Evolutionary conservation across 2,113 vertebrate genomes (phyloP), one percentile per base, ranked within the genome.

Genomic region (Microcebus jonahi): DNA sequence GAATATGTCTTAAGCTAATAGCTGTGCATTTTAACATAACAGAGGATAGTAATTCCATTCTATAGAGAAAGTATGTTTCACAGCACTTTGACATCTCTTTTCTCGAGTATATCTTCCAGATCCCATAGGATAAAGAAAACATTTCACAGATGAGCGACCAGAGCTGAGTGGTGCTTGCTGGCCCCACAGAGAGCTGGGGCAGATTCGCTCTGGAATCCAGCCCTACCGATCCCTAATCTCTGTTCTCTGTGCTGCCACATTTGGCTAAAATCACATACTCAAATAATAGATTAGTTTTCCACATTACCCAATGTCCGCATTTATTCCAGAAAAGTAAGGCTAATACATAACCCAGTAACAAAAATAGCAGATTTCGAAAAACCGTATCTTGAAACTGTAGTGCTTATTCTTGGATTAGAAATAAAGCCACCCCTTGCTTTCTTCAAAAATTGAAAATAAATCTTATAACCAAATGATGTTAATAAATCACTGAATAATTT

Each of bases 321-420:
- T 85, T 53, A 27, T 85, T 79, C n/a, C 17, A 75, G 39, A 75
- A 96, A 81, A 86, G 13, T 53, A 89, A 2, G 31, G 65, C 50
- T 81, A 89, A 91, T 25, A 55, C 20, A 53, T 29, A 81, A 91
- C 36, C n/a, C 81, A 80, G 27, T n/a, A 53, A 50, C 23, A 61
- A 91, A 93, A 91, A 91, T 6, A 65, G 27, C 53, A 96, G 8
- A 76, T 45, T 81, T 48, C 36, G 55, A 36, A 63, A 88, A 90
- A 76, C 21, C 29, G 0, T 20, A 42, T 88, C 42, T 81, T 95
- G 65, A 95, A 91, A 91, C 36, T 34, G 15, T 50, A 15, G 25
- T 25, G 18, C 45, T 91, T 79, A 25, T 84, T 97, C 76, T 77
- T 92, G 34, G 21, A 34, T 70, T 79, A 50, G 55, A 92, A 84